Conservation (phyloP, 2,113 vertebrate genomes). For the Myotis davidii region DNA sequence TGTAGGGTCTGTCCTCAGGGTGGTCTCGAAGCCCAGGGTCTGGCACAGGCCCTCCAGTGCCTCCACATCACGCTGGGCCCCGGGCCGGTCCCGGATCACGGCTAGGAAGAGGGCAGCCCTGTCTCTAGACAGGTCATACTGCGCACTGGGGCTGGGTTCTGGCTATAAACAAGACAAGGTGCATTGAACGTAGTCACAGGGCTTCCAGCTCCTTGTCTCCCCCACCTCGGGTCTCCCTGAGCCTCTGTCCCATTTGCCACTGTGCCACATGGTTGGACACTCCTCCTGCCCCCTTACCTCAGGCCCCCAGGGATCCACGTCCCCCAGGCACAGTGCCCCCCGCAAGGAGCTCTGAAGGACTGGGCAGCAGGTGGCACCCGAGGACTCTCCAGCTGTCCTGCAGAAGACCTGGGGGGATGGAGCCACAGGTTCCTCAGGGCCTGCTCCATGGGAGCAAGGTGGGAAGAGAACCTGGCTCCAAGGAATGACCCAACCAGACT, state of each 20-base stretch:
- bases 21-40: slow-evolving; percentile 63
- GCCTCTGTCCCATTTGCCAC: not conserved
- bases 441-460: not conserved
- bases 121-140: slow-evolving; percentile 60
- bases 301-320: not conserved
- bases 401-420: slow-evolving; percentile 53
- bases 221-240: not conserved
- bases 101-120: slow-evolving; percentile 40
- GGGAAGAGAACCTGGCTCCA: not conserved
- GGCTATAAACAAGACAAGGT: not conserved
- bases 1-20: slow-evolving; percentile 55
- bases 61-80: slow-evolving; percentile 50
- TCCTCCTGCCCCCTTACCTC: slow-evolving; percentile 35
- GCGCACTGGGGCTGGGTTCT: not conserved
- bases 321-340: slow-evolving; percentile 50
- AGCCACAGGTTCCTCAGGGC: not conserved
- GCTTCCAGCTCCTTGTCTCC: not conserved
- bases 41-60: slow-evolving; percentile 15
- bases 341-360: slow-evolving; percentile 63
- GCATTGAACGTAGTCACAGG: not conserved
- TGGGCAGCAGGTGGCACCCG: slow-evolving; percentile 28
- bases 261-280: not conserved
- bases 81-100: not conserved
- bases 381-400: slow-evolving; percentile 23
- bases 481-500: not conserved